Base-by-base conservation (phyloP, 1,140 invertebrate species). In the Sarcophaga peregrina region DNA sequence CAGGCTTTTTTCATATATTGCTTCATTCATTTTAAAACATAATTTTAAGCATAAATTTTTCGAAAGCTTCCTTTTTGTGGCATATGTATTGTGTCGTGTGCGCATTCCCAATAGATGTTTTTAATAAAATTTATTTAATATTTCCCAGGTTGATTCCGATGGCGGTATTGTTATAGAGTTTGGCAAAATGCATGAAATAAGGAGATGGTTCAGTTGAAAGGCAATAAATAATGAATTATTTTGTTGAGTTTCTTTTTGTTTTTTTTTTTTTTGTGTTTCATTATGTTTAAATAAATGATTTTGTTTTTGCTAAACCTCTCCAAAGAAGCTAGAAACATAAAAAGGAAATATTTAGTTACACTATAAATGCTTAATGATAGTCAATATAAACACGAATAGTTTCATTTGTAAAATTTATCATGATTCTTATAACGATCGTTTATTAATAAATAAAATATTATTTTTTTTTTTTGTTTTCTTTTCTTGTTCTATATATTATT, bases 121-220 rank as follows among this genome's bases (percentile, higher is more conserved):
- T 47, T 75, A 75, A 45, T 4, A 11, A 20, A 62, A 68, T 10
- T 68, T 68, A 68, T 13, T 75, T 75, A 75, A 75, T 75, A n/a
- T 58, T 82, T 73, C 81, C 54, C 20, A 84, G 83, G 76, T 82
- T 80, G 83, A 84, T 81, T 84, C 83, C 47, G 83, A 84, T 74
- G 81, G 80, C 76, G 83, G 83, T 80, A 84, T 84, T 72, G 58
- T 84, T 20, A 84, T 84, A 84, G 73, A 84, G 37, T 84, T 82
- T 52, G 83, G 83, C 75, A 82, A 82, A n/a, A 68, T 25, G 54
- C 83, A 78, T 46, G 78, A 80, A 80, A 78, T 37, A 72, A 45
- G 80, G 37, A 48, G 62, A 54, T 83, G 83, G 83, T 83, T 83
- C 68, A 83, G 83, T 80, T 83, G 80, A 83, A 72, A 81, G 17